Evolutionary conservation across 2,797 vertebrate species (phyloP), one percentile per base, ranked within the genome.

Genomic region (Helarctos malayanus): DNA sequence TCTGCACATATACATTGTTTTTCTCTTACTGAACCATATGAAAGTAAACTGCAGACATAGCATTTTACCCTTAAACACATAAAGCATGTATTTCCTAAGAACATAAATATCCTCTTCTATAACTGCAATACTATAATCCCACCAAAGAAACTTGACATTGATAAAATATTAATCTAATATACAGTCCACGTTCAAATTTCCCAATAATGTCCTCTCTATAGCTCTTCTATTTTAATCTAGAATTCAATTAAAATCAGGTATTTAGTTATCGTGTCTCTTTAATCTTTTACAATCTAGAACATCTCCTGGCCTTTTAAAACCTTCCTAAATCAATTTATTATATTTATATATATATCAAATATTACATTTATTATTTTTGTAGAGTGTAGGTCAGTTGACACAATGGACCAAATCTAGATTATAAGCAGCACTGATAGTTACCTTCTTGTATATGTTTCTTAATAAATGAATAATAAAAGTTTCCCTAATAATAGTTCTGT

Each of bases 101-200:
- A 78, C 25, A 52, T 52, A 38, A 7, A 83, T 38, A 49, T 78
- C 91, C 54, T 92, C 29, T 68, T 73, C 73, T 3, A n/a, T 86
- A 92, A 92, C 25, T 47, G 19, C 23, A 69, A 78, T 32, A 91
- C 32, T 61, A 49, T 13, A 95, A 81, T 63, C 41, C 61, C 61
- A 94, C 18, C 16, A 61, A 73, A 41, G 32, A 89, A 96, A 92
- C 59, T 0, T 85, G 65, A 81, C 25, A 86, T 15, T 79, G 45
- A 90, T 68, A 88, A 92, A 92, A 92, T 45, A 87, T 78, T 63
- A 57, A 83, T 83, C n/a, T 91, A 89, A 61, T 69, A 85, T 57
- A 68, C 1, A 68, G 41, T 19, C 38, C 32, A n/a, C 32, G 16
- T 52, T 91, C 61, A 93, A 91, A 93, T 93, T 79, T 85, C 16